Conservation (phyloP, 1,140 invertebrate genomes). For the Drosophila willistoni region DNA sequence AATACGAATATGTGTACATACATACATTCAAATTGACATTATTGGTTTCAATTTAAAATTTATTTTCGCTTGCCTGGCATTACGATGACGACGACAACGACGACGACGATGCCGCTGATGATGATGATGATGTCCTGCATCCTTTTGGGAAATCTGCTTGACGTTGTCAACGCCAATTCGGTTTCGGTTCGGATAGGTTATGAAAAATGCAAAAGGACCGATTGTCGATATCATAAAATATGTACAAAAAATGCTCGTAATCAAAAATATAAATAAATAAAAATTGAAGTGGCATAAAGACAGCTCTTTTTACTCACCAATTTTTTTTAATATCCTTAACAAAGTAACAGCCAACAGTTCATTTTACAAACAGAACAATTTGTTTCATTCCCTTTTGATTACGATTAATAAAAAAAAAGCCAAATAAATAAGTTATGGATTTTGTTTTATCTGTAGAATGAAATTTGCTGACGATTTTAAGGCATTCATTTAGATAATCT, state of each 20-base stretch:
- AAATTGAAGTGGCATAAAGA: conserved; percentile 13
- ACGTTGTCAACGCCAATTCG: conserved; percentile 61
- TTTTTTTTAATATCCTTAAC: conserved; percentile 5
- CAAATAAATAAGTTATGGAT: no score
- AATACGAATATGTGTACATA: conserved; percentile 8
- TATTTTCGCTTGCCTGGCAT: conserved; percentile 39
- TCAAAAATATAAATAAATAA: conserved; percentile 15
- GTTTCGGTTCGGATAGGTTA: conserved; percentile 39
- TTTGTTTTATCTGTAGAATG: no score
- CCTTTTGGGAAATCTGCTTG: conserved; percentile 38
- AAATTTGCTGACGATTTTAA: no score
- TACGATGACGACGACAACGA: conserved; percentile 16
- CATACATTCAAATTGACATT: conserved; percentile 52
- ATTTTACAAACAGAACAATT: no score
- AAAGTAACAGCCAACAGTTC: no score
- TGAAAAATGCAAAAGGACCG: conserved; percentile 64
- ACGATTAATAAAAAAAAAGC: no score
- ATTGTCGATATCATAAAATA: conserved; percentile 65
- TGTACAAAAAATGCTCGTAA: conserved; percentile 47
- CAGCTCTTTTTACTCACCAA: conserved; percentile 5
- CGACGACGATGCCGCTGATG: conserved; percentile 7
- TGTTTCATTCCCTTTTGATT: no score
- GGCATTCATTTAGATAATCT: no score
- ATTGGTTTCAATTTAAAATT: conserved; percentile 75
- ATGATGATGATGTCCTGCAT: conserved; percentile 18